Conservation (phyloP, 2,113 vertebrate species). For the Callopanchax toddi region DNA sequence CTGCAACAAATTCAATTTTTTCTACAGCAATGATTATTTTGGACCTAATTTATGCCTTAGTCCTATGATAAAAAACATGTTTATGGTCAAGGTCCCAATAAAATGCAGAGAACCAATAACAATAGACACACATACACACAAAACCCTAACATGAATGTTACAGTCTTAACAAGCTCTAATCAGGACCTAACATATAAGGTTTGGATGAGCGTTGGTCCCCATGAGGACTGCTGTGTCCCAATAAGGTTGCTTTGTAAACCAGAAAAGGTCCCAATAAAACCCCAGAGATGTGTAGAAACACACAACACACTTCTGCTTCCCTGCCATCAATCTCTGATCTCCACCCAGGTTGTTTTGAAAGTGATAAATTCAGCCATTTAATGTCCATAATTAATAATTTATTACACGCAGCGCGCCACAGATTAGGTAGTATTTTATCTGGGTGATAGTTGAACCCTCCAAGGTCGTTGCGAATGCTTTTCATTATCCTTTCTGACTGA, state of each 20-base stretch:
- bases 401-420: slow-evolving; percentile 46
- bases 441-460: slow-evolving; percentile 48
- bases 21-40: too few species aligned
- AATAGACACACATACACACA: background rate
- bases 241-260: background rate
- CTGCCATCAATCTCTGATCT: slow-evolving; percentile 66
- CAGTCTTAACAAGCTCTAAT: background rate
- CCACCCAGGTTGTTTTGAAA: slow-evolving; percentile 73
- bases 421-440: slow-evolving; percentile 66
- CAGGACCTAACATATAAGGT: too few species aligned
- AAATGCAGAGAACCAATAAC: background rate
- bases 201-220: background rate
- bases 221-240: background rate
- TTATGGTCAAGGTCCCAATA: background rate
- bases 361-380: slow-evolving; percentile 73
- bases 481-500: slow-evolving; percentile 41
- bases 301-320: slow-evolving; percentile 30
- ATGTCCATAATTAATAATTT: slow-evolving; percentile 75
- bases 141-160: background rate
- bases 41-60: background rate
- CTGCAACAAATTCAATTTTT: too few species aligned
- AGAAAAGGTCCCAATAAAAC: background rate
- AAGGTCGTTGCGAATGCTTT: slow-evolving; percentile 63
- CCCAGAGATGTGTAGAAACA: background rate
- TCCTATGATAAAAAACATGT: too few species aligned